phyloP scores from a whole-genome alignment of 2,888 invertebrate genomes.

The Abscondita cerata region DNA sequence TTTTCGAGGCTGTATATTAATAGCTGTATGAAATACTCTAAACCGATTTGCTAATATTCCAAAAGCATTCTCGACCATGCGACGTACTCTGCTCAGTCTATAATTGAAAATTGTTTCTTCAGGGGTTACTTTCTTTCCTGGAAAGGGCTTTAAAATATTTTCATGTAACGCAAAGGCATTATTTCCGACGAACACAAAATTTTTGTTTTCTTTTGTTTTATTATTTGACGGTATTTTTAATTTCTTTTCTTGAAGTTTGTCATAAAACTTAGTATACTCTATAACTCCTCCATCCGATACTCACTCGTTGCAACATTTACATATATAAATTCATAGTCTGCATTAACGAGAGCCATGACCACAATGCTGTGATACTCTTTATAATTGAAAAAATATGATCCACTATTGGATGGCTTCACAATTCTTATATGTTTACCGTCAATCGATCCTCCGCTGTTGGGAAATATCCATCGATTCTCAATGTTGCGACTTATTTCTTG shows the following conservation, averaged over 20 bases:
- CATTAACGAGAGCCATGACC: slow-evolving; percentile 5
- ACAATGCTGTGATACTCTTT: slow-evolving; percentile 7
- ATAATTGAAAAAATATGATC: slow-evolving; percentile 5
- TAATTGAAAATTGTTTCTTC: slow-evolving; percentile 7
- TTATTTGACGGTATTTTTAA: slow-evolving; percentile 7
- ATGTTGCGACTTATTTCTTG: slow-evolving; percentile 8
- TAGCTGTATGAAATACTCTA: slow-evolving; percentile 29
- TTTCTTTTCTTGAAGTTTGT: no score
- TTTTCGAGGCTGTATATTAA: slow-evolving; percentile 31
- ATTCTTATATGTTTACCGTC: slow-evolving; percentile 1
- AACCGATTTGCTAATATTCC: slow-evolving; percentile 6
- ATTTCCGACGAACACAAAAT: not conserved
- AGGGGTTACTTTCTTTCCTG: not conserved
- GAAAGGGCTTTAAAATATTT: slow-evolving; percentile 13
- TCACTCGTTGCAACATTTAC: not conserved
- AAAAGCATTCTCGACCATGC: not conserved
- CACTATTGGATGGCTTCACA: slow-evolving; percentile 4
- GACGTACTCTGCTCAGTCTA: slow-evolving; percentile 2
- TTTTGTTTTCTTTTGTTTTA: not conserved
- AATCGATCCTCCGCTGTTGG: no score
- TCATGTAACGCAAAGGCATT: slow-evolving; percentile 13
- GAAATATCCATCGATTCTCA: slow-evolving; percentile 5
- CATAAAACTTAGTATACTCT: no score
- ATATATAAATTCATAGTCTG: not conserved
- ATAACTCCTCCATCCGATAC: no score